Conservation (phyloP, 2,888 invertebrate genomes). For the Eupithecia pulchellata region DNA sequence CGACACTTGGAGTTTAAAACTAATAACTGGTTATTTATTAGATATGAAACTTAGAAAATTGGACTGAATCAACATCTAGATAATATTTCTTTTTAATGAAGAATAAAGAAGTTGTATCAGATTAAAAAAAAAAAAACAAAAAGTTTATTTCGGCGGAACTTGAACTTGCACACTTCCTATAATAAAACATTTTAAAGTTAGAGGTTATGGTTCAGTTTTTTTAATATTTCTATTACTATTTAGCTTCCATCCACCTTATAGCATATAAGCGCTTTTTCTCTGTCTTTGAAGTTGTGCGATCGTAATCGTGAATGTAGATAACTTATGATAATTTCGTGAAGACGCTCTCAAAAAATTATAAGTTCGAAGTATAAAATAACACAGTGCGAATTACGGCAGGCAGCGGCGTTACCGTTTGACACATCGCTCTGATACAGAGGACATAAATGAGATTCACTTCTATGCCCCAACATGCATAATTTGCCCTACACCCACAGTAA, state of each 20-base stretch:
- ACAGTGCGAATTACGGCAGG: background rate
- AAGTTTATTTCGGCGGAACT: no score
- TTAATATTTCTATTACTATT: background rate
- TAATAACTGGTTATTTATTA: background rate
- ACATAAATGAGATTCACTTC: slow-evolving; percentile 15
- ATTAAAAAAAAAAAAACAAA: no score
- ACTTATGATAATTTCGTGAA: background rate
- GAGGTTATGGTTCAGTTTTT: background rate
- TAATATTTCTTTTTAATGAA: no score
- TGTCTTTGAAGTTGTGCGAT: no score
- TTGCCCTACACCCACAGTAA: slow-evolving; percentile 28
- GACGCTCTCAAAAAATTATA: no score
- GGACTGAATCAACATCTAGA: background rate
- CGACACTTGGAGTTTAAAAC: slow-evolving; percentile 18
- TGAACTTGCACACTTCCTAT: no score
- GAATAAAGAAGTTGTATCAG: no score
- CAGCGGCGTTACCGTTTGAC: background rate
- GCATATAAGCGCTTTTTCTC: no score
- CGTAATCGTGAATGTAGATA: background rate
- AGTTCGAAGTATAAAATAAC: background rate
- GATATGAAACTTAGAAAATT: slow-evolving; percentile 3
- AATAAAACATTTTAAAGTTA: no score
- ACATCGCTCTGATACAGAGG: background rate
- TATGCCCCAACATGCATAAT: background rate
- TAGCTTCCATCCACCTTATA: no score